Percentiles rank a stretch among this genome's conserved stretches.
These are phyloP conservation scores for Crocallis elinguaria DNA, from an alignment of 2,888 invertebrate species.

Conservation along the genomic window DNA sequence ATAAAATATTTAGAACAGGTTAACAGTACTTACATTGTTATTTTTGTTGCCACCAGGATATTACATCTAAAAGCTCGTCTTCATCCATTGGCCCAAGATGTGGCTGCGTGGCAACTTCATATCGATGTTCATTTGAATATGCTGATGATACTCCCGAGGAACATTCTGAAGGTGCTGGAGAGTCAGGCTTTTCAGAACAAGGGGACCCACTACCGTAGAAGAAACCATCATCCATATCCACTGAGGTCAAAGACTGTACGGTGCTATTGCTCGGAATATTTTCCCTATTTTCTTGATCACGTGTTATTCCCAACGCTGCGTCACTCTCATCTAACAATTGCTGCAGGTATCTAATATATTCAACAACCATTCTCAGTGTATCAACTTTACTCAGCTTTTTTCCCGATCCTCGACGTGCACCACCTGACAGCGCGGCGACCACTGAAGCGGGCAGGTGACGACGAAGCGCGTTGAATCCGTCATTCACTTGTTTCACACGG, in stretches of 20 bases:
- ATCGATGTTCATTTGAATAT: constrained; percentile 74
- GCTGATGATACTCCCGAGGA: constrained; percentile 85
- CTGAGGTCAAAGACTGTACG: constrained; percentile 70
- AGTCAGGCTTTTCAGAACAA: constrained; percentile 88
- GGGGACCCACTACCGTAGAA: constrained; percentile 82
- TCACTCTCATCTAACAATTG: constrained; percentile 91
- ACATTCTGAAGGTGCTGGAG: constrained; percentile 90
- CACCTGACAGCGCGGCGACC: constrained; percentile 87
- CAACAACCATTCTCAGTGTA: constrained; percentile 94
- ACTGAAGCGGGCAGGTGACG: constrained; percentile 94
- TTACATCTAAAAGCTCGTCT: constrained; percentile 94
- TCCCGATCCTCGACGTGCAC: constrained; percentile 89
- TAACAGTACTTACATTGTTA: constrained; percentile 66
- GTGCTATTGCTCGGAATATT: constrained; percentile 68
- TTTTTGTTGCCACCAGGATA: constrained; percentile 93
- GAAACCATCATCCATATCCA: constrained; percentile 81
- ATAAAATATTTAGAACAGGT: background rate
- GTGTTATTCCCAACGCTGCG: constrained; percentile 80
- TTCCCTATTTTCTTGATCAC: constrained; percentile 77
- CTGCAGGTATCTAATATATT: constrained; percentile 94
- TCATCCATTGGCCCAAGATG: constrained; percentile 92
- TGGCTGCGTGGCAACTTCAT: constrained; percentile 75
- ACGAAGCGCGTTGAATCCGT: constrained; percentile 94
- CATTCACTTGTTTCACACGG: constrained; percentile 97
- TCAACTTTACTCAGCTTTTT: constrained; percentile 96